Evolutionary conservation across 2,888 invertebrate species (phyloP).

Genomic region (Xestoiulus laeticollis): DNA sequence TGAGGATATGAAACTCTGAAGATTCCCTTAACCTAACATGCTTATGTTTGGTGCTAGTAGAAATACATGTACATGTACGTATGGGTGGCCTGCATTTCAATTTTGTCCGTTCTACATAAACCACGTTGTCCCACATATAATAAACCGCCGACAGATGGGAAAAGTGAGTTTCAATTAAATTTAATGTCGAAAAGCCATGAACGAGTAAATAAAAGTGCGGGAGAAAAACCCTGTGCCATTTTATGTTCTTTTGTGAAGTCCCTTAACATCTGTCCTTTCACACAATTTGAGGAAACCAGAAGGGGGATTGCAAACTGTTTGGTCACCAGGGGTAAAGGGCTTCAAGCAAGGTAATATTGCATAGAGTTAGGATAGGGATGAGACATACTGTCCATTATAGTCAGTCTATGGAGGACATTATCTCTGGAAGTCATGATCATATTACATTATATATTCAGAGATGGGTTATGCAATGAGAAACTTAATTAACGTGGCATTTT

Average conservation of each 20-base stretch:
- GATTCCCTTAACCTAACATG: too few species aligned
- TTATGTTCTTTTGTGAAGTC: constrained; percentile 1
- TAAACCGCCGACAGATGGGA: constrained; percentile 6
- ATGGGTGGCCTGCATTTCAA: background rate
- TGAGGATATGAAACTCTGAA: background rate
- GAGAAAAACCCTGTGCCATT: background rate
- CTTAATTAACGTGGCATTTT: too few species aligned
- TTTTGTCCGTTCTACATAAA: background rate
- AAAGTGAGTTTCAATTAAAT: background rate
- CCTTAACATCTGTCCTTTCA: background rate
- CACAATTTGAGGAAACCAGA: background rate
- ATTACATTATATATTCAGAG: too few species aligned
- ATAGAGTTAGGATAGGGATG: too few species aligned
- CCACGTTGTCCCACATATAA: background rate
- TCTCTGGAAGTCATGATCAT: too few species aligned
- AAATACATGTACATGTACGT: background rate
- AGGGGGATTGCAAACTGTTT: background rate
- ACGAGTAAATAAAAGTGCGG: background rate
- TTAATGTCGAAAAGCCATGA: background rate
- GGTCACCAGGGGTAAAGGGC: background rate
- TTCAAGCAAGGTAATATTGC: background rate
- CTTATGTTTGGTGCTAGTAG: background rate
- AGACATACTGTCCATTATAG: too few species aligned
- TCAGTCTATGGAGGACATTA: too few species aligned
- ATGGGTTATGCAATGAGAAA: too few species aligned